Evolutionary conservation across 2,888 invertebrate species (phyloP), one percentile per base, ranked within the genome.

Genomic region (Kuschelorhynchus macadamiae): DNA sequence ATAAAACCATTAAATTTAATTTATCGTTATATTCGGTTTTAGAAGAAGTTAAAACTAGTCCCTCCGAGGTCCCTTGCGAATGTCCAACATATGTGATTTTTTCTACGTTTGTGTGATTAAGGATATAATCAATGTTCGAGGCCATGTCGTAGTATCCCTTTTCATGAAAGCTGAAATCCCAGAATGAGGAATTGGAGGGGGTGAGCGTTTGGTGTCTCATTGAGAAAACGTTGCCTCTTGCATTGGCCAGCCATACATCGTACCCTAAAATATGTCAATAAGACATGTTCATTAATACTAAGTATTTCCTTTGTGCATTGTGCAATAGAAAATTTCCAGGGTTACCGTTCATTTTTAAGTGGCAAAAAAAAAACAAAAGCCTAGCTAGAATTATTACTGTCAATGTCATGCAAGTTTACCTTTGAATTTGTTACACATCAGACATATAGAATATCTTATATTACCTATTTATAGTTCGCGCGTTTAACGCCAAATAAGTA

Each of bases 101-200:
- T 0, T 85, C 69, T 12, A 86, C 83, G 0, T 86, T 86, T 0
- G 92, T 90, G 0, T 72, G 47, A 0, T 77, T 73, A 0, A 90
- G 81, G 12, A 89, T 85, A 76, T 89, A 88, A 78, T 95, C 91
- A 41, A 96, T 89, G 84, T 89, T 90, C 0, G 91, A 88, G 0
- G 95, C 93, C 32, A 95, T 78, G 81, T 96, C 96, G 72, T 85
- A 87, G 59, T 86, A 82, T 0, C 91, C 92, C 80, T 94, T 92
- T 78, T 94, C 90, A 78, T 95, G 92, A 89, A 91, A 95, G 67
- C 93, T 92, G 33, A 67, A 75, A 25, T 75, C 70, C 75, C 75
- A 75, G 47, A 71, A 75, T 2, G 32, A 42, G 4, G 64, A 30
- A 14, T 69, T 41, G 18, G 46, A 44, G 0, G 66, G 56, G 12